These are phyloP conservation scores for Etheostoma cragini DNA, from an alignment of 2,113 vertebrate species.

Conservation along the genomic window DNA sequence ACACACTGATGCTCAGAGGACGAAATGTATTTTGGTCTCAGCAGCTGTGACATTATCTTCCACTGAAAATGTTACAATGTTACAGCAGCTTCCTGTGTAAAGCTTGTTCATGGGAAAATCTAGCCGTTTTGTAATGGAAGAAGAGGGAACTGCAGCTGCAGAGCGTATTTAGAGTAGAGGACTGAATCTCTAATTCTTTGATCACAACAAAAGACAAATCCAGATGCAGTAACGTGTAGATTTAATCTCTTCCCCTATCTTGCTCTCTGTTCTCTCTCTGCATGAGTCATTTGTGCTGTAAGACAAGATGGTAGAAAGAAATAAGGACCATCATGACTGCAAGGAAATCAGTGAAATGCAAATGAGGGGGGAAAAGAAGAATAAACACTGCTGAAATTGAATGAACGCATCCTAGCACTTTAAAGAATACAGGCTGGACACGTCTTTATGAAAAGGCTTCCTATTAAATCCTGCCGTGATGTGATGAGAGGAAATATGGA, in stretches of 20 bases:
- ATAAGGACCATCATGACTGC: slow-evolving; percentile 27
- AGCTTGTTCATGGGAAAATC: slow-evolving; percentile 42
- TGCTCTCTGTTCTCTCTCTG: slow-evolving; percentile 33
- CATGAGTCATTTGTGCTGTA: slow-evolving; percentile 72
- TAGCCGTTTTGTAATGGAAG: slow-evolving; percentile 38
- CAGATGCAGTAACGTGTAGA: slow-evolving; percentile 18
- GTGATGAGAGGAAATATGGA: slow-evolving; percentile 25
- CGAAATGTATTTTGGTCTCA: slow-evolving; percentile 59
- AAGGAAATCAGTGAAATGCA: slow-evolving; percentile 32
- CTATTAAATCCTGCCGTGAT: slow-evolving; percentile 40
- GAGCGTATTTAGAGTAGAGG: background rate
- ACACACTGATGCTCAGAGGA: slow-evolving; percentile 32
- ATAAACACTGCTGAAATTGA: slow-evolving; percentile 2
- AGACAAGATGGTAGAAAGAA: slow-evolving; percentile 77
- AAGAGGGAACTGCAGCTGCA: slow-evolving; percentile 30
- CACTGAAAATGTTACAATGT: slow-evolving; percentile 24
- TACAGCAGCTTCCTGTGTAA: slow-evolving; percentile 45
- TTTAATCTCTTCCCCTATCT: slow-evolving; percentile 16
- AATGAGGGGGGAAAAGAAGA: slow-evolving; percentile 17
- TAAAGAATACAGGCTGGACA: slow-evolving; percentile 31
- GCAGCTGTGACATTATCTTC: slow-evolving; percentile 56
- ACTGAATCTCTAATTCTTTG: slow-evolving; percentile 36
- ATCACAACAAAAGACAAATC: background rate
- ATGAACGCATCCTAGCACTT: slow-evolving; percentile 19
- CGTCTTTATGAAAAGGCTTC: slow-evolving; percentile 24